These are phyloP conservation scores for Emydoidea blandingii DNA, from an alignment of 2,797 vertebrate genomes.

Conservation along the genomic window DNA sequence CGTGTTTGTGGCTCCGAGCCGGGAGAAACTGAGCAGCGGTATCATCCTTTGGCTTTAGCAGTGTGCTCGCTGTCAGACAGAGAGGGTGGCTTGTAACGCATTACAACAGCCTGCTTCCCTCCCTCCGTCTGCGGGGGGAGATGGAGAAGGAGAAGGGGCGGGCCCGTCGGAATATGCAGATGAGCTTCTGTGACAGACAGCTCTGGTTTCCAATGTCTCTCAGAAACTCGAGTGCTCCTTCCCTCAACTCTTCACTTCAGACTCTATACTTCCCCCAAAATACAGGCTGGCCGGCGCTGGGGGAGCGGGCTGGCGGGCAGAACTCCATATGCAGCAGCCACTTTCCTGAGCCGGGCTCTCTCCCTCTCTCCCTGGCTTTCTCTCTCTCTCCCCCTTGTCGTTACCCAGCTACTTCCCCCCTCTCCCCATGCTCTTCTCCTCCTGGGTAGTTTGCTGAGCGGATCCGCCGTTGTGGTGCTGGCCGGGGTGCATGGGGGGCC, in stretches of 20 bases:
- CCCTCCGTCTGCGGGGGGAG: constrained; percentile 48
- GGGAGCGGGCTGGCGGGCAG: constrained; percentile 86
- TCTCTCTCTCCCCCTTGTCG: neutral
- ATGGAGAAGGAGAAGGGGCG: constrained; percentile 81
- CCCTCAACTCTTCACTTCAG: constrained; percentile 90
- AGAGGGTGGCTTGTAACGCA: constrained; percentile 27
- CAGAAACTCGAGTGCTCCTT: constrained; percentile 92
- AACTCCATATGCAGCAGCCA: constrained; percentile 85
- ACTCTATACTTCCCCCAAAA: constrained; percentile 88
- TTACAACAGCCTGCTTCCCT: constrained; percentile 65
- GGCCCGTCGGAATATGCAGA: constrained; percentile 91
- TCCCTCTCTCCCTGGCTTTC: constrained; percentile 54
- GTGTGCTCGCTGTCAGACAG: constrained; percentile 25
- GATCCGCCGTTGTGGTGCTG: neutral
- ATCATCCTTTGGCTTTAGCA: constrained; percentile 18
- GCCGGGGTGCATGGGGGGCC: constrained; percentile 44
- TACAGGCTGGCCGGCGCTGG: constrained; percentile 87
- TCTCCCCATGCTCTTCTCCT: constrained; percentile 35
- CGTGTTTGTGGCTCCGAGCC: constrained; percentile 12
- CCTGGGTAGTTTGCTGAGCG: constrained; percentile 34
- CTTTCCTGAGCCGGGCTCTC: constrained; percentile 82
- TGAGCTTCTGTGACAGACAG: constrained; percentile 93
- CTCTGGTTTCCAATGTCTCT: constrained; percentile 92
- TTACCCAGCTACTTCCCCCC: constrained; percentile 42
- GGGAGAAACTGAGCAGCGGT: constrained; percentile 17